Evolutionary conservation across 2,797 vertebrate species (phyloP).

Genomic region (Hypotaenidia okinawae): DNA sequence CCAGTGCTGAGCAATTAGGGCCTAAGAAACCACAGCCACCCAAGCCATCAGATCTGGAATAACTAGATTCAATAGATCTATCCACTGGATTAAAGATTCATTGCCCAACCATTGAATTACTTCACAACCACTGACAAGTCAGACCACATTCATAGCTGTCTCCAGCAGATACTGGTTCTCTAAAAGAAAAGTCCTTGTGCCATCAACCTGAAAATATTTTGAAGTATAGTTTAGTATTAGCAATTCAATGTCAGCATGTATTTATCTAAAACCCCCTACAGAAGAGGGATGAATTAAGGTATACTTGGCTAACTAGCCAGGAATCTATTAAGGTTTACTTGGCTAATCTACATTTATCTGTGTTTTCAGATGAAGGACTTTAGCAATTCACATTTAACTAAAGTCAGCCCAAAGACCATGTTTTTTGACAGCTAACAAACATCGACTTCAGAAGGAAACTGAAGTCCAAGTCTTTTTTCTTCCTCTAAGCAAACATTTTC

Average conservation of each 20-base stretch:
- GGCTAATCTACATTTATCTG: not conserved
- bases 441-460: not conserved
- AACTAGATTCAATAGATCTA: not conserved
- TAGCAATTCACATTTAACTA: not conserved
- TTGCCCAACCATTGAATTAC: fast-evolving
- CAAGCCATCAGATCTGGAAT: not conserved
- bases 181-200: not conserved
- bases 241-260: not conserved
- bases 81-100: not conserved
- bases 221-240: not conserved
- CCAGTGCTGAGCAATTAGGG: not conserved
- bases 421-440: not conserved
- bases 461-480: not conserved
- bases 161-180: not conserved
- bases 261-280: not conserved
- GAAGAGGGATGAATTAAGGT: not conserved
- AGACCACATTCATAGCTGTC: not conserved
- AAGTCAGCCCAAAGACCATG: not conserved
- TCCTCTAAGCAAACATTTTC: not conserved
- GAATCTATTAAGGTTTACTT: not conserved
- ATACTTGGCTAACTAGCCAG: not conserved
- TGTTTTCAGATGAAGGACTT: not conserved
- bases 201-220: not conserved
- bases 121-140: not conserved
- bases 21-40: not conserved